These are phyloP conservation scores for Leptinotarsa tumamoca DNA, from an alignment of 2,888 invertebrate species.

Conservation along the genomic window DNA sequence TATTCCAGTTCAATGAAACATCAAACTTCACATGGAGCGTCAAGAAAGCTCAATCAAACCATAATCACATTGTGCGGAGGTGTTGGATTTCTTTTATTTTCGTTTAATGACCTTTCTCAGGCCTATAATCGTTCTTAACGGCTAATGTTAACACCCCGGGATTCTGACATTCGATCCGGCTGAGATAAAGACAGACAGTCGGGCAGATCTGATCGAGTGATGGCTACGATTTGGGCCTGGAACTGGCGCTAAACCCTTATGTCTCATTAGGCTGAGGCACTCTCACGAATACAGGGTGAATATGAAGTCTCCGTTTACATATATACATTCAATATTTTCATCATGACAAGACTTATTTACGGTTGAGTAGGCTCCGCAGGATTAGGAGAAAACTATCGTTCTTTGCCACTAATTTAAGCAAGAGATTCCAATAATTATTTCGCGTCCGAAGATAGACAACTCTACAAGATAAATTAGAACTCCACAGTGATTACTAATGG, in stretches of 20 bases:
- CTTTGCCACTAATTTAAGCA: too few relatives aligned
- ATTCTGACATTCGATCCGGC: conserved; percentile 36
- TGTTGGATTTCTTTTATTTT: conserved; percentile 25
- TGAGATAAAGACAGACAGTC: conserved; percentile 37
- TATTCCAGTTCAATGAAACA: conserved; percentile 10
- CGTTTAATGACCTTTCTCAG: conserved; percentile 24
- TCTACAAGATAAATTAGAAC: too few relatives aligned
- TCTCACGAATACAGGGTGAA: background rate
- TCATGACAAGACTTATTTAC: too few relatives aligned
- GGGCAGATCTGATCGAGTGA: conserved; percentile 33
- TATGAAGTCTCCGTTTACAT: background rate
- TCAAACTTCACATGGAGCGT: conserved; percentile 5
- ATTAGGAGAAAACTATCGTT: too few relatives aligned
- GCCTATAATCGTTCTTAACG: conserved; percentile 27
- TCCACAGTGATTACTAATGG: too few relatives aligned
- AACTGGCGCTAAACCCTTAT: conserved; percentile 32
- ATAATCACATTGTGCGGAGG: conserved; percentile 14
- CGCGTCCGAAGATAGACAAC: too few relatives aligned
- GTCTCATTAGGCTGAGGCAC: conserved; percentile 1
- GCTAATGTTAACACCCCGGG: conserved; percentile 26
- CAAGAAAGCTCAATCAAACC: conserved; percentile 12
- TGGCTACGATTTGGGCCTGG: conserved; percentile 27
- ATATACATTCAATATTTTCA: too few relatives aligned
- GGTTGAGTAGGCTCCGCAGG: too few relatives aligned
- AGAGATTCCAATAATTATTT: too few relatives aligned